Evolutionary conservation across 1,140 invertebrate species (phyloP).

Genomic region (Agrilus planipennis): DNA sequence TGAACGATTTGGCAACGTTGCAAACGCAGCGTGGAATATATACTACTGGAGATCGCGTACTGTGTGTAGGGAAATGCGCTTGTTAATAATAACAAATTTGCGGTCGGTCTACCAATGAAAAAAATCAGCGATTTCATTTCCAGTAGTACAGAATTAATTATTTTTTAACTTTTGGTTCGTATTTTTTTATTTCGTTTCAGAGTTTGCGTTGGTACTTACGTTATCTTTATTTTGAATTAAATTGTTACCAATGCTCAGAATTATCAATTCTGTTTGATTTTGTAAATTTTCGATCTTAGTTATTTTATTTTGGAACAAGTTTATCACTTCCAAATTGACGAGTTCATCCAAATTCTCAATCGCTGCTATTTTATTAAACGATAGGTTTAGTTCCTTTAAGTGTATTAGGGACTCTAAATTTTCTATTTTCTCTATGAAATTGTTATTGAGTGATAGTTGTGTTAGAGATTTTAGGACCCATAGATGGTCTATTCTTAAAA

Average conservation of each 20-base stretch:
- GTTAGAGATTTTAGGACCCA: conserved; percentile 51
- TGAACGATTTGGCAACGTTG: not conserved
- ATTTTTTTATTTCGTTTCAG: too few relatives aligned
- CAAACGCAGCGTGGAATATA: too few relatives aligned
- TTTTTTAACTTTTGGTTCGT: too few relatives aligned
- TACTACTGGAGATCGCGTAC: too few relatives aligned
- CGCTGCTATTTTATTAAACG: conserved; percentile 72
- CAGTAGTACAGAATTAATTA: too few relatives aligned
- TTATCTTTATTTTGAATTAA: conserved; percentile 56
- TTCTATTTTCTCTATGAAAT: conserved; percentile 78
- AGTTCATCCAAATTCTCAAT: conserved; percentile 73
- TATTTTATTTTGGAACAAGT: conserved; percentile 71
- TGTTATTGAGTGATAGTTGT: conserved; percentile 66
- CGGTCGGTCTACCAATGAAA: too few relatives aligned
- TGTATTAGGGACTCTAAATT: conserved; percentile 67
- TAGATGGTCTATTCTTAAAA: conserved; percentile 58
- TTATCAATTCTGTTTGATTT: conserved; percentile 52
- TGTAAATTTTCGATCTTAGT: conserved; percentile 62
- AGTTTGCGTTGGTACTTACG: too few relatives aligned
- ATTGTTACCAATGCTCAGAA: conserved; percentile 79
- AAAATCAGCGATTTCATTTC: too few relatives aligned
- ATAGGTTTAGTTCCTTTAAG: conserved; percentile 68
- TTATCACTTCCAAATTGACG: conserved; percentile 60
- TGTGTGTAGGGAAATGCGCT: too few relatives aligned
- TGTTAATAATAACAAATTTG: too few relatives aligned